Conservation (phyloP, 2,888 invertebrate genomes). For the Mesoligia furuncula region DNA sequence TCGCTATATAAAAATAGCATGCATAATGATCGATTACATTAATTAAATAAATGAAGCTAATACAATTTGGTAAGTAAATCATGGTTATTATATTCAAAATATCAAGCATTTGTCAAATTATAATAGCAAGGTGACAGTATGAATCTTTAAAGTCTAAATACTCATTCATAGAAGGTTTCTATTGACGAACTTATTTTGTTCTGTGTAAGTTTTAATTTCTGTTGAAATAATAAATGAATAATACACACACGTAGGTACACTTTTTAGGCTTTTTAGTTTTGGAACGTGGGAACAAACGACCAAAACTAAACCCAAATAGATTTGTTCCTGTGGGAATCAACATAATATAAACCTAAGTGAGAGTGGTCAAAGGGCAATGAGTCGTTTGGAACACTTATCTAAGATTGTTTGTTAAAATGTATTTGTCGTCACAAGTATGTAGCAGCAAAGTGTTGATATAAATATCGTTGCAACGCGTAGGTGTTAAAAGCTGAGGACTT, state of each 20-base stretch:
- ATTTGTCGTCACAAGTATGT: slow-evolving; percentile 11
- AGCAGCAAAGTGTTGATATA: slow-evolving; percentile 19
- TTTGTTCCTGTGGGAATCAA: slow-evolving; percentile 4
- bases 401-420: slow-evolving; percentile 20
- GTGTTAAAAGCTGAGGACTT: slow-evolving; percentile 20
- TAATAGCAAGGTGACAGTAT: background rate
- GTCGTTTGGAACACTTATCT: slow-evolving; percentile 21
- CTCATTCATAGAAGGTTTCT: background rate
- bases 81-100: background rate
- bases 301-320: background rate
- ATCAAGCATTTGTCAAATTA: background rate
- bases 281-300: background rate
- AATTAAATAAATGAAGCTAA: background rate
- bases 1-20: background rate
- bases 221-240: background rate
- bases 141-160: background rate
- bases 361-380: slow-evolving; percentile 32
- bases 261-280: background rate
- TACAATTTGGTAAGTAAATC: background rate
- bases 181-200: background rate
- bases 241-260: background rate
- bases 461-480: slow-evolving; percentile 36
- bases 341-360: background rate
- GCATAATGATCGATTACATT: background rate
- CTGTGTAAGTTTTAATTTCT: background rate